Evolutionary conservation across 2,888 invertebrate species (phyloP), one percentile per base, ranked within the genome.

Genomic region (Gymnosoma rotundatum): DNA sequence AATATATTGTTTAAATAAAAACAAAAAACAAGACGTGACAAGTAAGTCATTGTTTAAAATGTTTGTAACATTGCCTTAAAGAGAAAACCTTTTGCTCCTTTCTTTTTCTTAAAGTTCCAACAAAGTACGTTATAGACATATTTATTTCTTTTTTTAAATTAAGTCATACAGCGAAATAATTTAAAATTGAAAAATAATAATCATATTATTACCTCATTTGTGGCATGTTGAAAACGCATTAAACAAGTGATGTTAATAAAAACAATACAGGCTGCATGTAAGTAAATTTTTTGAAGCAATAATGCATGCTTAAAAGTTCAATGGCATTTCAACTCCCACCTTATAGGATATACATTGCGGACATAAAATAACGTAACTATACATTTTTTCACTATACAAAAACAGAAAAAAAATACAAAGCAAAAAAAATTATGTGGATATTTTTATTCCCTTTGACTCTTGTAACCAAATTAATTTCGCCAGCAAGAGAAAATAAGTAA

Each of bases 241-340:
- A n/a, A n/a, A n/a, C n/a, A 69, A 58, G 67, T 83, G 75, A 79
- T 56, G 75, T 72, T 67, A 79, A 52, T 25, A 60, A 61, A 42
- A 54, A 63, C 7, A 48, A 64, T 9, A 18, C 60, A 36, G 45
- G 67, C 76, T 50, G 25, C 64, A 52, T 21, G 61, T 63, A 56
- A 78, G 48, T 50, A 38, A 52, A 52, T 36, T 6, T 14, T 20
- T n/a, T 38, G 9, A 48, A 5, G 5, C 52, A 52, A 14, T 50
- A 18, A 1, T 16, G 20, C 36, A 0, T 58, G 48, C 54, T 36
- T 36, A 76, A 84, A 81, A 84, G 81, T 84, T 84, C 84, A 84
- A 81, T 84, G 84, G 81, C 84, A 84, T 42, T 74, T 81, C 58
- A 74, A 81, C 84, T 84, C 83, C 83, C 83, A 84, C 83, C 83